These are phyloP conservation scores for Cosmopolites sordidus DNA, from an alignment of 2,888 invertebrate genomes.

Conservation along the genomic window DNA sequence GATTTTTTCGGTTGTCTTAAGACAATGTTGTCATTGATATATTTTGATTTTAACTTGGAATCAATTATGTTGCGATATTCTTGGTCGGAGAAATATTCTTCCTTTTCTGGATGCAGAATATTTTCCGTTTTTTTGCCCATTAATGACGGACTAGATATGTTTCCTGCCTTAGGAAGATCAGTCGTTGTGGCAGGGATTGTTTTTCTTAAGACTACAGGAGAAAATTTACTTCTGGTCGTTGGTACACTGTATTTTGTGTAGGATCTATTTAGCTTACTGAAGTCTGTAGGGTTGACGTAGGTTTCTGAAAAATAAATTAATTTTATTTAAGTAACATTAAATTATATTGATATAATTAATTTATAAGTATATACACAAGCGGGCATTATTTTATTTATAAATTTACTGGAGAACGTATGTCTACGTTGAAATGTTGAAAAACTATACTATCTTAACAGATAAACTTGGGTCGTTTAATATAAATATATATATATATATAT, in stretches of 20 bases:
- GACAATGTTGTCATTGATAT: slow-evolving; percentile 35
- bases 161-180: slow-evolving; percentile 32
- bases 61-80: slow-evolving; percentile 29
- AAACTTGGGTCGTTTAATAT: too few species aligned
- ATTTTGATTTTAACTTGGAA: slow-evolving; percentile 28
- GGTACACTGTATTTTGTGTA: slow-evolving; percentile 24
- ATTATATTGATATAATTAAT: too few species aligned
- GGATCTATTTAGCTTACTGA: slow-evolving; percentile 15
- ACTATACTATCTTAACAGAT: too few species aligned
- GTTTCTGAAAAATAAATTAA: slow-evolving; percentile 22
- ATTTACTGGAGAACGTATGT: too few species aligned
- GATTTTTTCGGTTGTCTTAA: slow-evolving; percentile 46
- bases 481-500: too few species aligned
- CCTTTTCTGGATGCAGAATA: slow-evolving; percentile 3
- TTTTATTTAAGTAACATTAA: too few species aligned
- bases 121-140: slow-evolving; percentile 29
- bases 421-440: too few species aligned
- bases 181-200: slow-evolving; percentile 25
- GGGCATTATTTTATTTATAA: too few species aligned
- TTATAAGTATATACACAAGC: too few species aligned
- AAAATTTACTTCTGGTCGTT: slow-evolving; percentile 29
- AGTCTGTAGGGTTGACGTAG: slow-evolving; percentile 12
- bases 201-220: slow-evolving; percentile 36
- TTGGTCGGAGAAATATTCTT: slow-evolving; percentile 11
- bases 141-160: slow-evolving; percentile 43